phyloP scores from a whole-genome alignment of 2,797 vertebrate genomes.

The Tenualosa thibaudeaui region DNA sequence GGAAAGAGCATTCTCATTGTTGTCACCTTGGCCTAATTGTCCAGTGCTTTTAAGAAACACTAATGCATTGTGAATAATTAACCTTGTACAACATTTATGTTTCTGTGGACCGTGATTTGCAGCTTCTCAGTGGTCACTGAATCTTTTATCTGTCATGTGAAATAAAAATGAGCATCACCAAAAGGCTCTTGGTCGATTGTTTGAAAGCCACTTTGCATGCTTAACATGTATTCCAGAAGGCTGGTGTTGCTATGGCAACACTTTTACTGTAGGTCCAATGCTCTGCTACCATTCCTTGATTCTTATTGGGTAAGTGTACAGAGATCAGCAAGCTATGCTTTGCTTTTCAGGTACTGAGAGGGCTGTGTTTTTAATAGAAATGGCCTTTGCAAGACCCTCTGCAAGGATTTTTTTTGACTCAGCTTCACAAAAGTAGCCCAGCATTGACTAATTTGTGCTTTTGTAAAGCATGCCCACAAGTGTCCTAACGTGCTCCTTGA shows the following conservation, averaged over 20 bases:
- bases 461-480: background rate
- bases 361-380: background rate
- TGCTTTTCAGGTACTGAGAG: background rate
- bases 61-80: background rate
- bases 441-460: background rate
- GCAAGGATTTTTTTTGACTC: too few relatives aligned
- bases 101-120: background rate
- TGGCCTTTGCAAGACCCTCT: too few relatives aligned
- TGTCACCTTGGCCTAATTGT: background rate
- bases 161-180: background rate
- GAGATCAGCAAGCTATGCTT: slow-evolving; percentile 3
- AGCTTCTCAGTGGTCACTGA: background rate
- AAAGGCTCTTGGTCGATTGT: slow-evolving; percentile 23
- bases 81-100: background rate
- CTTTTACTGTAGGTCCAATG: slow-evolving; percentile 47
- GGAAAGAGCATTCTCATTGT: background rate
- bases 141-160: background rate
- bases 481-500: background rate
- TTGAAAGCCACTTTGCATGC: slow-evolving; percentile 85
- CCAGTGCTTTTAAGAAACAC: background rate
- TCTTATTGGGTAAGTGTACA: background rate
- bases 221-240: slow-evolving; percentile 87
- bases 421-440: background rate
- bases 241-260: slow-evolving; percentile 76
- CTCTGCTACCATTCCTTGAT: slow-evolving; percentile 2